Base-by-base conservation (phyloP, 2,113 vertebrate genomes). In the Ovibos moschatus region DNA sequence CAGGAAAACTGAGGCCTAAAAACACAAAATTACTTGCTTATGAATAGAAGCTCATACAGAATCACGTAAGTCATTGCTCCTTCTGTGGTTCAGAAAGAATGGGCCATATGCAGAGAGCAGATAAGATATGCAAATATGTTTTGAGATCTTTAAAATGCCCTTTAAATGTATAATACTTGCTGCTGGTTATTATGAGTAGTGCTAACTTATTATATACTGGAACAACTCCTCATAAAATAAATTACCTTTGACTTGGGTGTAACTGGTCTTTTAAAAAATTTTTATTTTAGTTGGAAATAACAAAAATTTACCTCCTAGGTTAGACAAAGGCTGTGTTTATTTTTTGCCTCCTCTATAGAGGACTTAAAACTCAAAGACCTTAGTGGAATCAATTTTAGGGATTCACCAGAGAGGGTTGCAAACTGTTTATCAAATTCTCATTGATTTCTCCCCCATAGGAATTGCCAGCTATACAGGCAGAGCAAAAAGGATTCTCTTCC, bases 371-470 rank as follows among this genome's bases (percentile, higher is more conserved):
- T 87, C 93, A 95, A 90, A 81, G 81, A 96, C 64, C 92, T 95
- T 94, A n/a, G 28, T 82, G 47, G 58, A 97, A 98, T 97, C 95
- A 67, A 53, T 97, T 94, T 94, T 95, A 90, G 96, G 81, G 53
- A 88, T 96, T 97, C 95, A n/a, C 87, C 76, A 55, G 89, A 51
- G 92, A 95, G 47, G 25, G 64, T 45, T 89, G 94, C 92, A 95
- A 90, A 76, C 91, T 84, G 81, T 96, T 98, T 87, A 95, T 98
- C 94, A 95, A 88, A 64, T 96, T 96, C 87, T 83, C 50, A 86
- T 96, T 83, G 97, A 98, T 97, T 97, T 95, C 58, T 89, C 7
- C 82, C 95, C 74, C 10, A 1, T 6, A 82, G 95, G 76, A 89
- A 93, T 87, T 81, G 28, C 91, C 81, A 90, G 6, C 11, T 50